A percentile compares a stretch with the other conserved stretches of the same genome.
These are phyloP conservation scores for Eudyptes chrysolophus DNA, from an alignment of 2,113 vertebrate species.

Conservation along the genomic window DNA sequence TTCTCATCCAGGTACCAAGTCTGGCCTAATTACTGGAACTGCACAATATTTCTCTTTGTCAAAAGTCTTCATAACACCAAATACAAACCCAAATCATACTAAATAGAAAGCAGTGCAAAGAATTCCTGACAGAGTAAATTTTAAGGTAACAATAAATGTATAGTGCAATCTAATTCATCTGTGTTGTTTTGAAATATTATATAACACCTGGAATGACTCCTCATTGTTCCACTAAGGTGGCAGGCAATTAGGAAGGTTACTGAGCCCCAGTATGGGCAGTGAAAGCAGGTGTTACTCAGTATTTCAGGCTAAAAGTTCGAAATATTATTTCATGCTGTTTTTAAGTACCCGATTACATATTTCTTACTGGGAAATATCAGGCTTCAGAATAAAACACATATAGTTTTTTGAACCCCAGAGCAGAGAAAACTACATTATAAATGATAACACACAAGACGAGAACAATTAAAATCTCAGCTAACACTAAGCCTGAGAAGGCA, in stretches of 20 bases:
- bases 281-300: not conserved
- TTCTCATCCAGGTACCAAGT: not conserved
- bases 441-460: not conserved
- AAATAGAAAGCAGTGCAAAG: not conserved
- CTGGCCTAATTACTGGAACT: not conserved
- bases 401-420: not conserved
- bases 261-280: not conserved
- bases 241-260: not conserved
- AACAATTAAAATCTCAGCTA: conserved; percentile 18
- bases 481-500: not conserved
- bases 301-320: not conserved
- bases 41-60: not conserved
- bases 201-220: not conserved
- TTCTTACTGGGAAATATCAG: not conserved
- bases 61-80: not conserved
- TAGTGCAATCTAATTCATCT: not conserved
- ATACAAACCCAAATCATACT: not conserved
- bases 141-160: not conserved
- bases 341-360: not conserved
- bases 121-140: not conserved
- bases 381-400: not conserved
- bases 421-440: not conserved
- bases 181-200: not conserved
- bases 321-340: not conserved
- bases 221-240: not conserved